Evolutionary conservation across 2,113 vertebrate genomes (phyloP).

Genomic region (Maccullochella peelii): DNA sequence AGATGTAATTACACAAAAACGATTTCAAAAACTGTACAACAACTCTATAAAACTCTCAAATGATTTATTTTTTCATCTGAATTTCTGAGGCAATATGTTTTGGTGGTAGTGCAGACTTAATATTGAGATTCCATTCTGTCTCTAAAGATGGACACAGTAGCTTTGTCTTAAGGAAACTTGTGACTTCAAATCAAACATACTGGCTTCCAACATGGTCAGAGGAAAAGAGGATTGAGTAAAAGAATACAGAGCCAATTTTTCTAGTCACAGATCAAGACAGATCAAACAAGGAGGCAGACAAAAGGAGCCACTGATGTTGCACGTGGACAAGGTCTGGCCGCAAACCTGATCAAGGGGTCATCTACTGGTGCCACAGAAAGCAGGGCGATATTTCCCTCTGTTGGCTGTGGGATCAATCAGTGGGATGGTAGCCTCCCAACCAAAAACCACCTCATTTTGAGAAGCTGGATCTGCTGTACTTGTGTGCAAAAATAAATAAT

Average conservation of each 20-base stretch:
- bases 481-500: slow-evolving; percentile 35
- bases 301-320: slow-evolving; percentile 8
- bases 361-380: slow-evolving; percentile 11
- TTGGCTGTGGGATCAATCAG: slow-evolving; percentile 30
- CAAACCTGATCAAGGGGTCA: slow-evolving; percentile 24
- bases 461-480: neutral
- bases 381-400: slow-evolving; percentile 13
- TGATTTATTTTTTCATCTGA: neutral
- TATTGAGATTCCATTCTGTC: neutral
- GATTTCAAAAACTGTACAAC: neutral
- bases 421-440: slow-evolving; percentile 7
- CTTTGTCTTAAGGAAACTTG: neutral
- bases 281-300: slow-evolving; percentile 30
- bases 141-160: neutral
- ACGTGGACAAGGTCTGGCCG: slow-evolving; percentile 21
- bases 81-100: neutral
- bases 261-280: slow-evolving; percentile 15
- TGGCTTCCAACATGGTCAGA: neutral
- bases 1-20: neutral
- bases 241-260: neutral
- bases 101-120: neutral
- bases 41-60: neutral
- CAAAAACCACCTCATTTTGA: slow-evolving; percentile 17
- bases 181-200: neutral
- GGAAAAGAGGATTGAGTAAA: neutral